Evolutionary conservation across 2,888 invertebrate genomes (phyloP), one percentile per base, ranked within the genome.

Genomic region (Cylindroiulus punctatus): DNA sequence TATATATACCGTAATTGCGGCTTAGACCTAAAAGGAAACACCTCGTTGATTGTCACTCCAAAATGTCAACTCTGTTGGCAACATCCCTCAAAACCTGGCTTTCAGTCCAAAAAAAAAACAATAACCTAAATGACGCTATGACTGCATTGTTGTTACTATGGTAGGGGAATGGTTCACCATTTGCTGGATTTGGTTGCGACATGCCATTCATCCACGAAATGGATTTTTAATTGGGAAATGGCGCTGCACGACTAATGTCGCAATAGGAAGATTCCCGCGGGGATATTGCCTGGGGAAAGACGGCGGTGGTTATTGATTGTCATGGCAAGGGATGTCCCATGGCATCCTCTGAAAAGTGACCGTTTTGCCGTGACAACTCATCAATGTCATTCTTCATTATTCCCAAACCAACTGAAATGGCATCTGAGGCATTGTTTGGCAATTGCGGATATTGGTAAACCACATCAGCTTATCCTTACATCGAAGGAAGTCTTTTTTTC

Each of bases 171-270:
- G 52, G n/a, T n/a, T 52, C 14, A n/a, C n/a, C 52, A 52, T 52
- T 52, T 52, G n/a, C 52, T n/a, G 52, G 8, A 52, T 52, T 52
- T 52, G 52, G 52, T n/a, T n/a, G 52, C 52, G n/a, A 52, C n/a
- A 19, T 52, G 52, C 52, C n/a, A n/a, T n/a, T 12, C n/a, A 52
- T 52, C 52, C 52, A 52, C 52, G 52, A 52, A 52, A 52, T 52
- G 52, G 52, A 52, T 52, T 52, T 52, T 52, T 52, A 52, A 52
- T 52, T 52, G 52, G 52, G 52, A 52, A 52, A 52, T 52, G 52
- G 52, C 52, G 52, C 8, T 52, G n/a, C 52, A 52, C 52, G 52
- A 52, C 52, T 52, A n/a, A n/a, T 52, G 52, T 52, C 52, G 52
- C 19, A 52, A 52, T 52, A 52, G 52, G n/a, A 8, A 5, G 5